A percentile compares a stretch with the other conserved stretches of the same genome.
These are phyloP conservation scores for Danio aesculapii DNA, from an alignment of 2,797 vertebrate species.

Conservation along the genomic window DNA sequence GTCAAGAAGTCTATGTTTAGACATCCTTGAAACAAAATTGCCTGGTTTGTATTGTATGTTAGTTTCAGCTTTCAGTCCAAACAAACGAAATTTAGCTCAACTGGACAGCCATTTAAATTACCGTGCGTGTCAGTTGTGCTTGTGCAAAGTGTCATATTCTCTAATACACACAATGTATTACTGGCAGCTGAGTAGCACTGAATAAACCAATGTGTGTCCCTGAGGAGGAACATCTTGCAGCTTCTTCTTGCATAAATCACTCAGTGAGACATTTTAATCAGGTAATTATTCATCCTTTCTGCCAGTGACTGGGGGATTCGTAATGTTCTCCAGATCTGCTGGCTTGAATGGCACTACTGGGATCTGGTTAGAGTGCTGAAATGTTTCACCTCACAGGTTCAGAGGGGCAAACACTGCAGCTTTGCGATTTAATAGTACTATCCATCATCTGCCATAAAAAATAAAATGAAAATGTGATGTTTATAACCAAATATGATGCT, in stretches of 20 bases:
- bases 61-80: background rate
- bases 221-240: constrained; percentile 27
- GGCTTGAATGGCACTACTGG: constrained; percentile 36
- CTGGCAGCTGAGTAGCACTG: constrained; percentile 17
- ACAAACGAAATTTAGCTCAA: constrained; percentile 13
- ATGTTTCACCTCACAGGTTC: constrained; percentile 32
- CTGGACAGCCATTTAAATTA: background rate
- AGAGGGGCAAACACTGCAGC: constrained; percentile 3
- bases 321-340: constrained; percentile 40
- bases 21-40: too few species aligned
- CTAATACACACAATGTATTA: constrained; percentile 11
- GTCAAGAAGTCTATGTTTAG: too few species aligned
- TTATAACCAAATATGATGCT: constrained; percentile 4
- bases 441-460: background rate
- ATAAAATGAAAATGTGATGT: background rate
- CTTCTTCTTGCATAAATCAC: constrained; percentile 42
- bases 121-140: background rate
- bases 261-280: constrained; percentile 47
- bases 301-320: constrained; percentile 35
- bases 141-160: constrained; percentile 22
- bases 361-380: constrained; percentile 37
- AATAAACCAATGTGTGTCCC: constrained; percentile 13
- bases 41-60: background rate
- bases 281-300: constrained; percentile 38
- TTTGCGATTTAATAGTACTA: background rate